Evolutionary conservation across 2,113 vertebrate species (phyloP).

Genomic region (Amphiprion ocellaris): DNA sequence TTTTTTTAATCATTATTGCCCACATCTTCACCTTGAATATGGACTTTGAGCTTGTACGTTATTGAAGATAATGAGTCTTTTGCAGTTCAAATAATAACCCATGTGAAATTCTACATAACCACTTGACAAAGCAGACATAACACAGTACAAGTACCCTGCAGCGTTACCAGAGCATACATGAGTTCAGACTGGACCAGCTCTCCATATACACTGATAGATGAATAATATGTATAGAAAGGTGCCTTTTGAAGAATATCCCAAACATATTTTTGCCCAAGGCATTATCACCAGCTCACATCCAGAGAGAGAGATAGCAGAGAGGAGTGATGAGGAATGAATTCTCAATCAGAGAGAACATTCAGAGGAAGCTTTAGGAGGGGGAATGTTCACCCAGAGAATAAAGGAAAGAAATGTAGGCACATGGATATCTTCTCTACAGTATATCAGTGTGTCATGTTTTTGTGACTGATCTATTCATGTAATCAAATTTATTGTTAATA

Average conservation of each 20-base stretch:
- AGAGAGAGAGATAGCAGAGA: conserved; percentile 25
- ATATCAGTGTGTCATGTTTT: background rate
- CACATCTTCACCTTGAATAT: no score
- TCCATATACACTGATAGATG: background rate
- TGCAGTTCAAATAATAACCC: no score
- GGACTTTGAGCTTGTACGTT: no score
- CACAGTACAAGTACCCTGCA: background rate
- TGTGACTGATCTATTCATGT: background rate
- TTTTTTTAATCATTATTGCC: no score
- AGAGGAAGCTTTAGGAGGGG: background rate
- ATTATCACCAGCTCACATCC: conserved; percentile 24
- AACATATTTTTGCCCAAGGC: conserved; percentile 50
- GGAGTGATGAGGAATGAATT: conserved; percentile 26
- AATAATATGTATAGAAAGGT: conserved; percentile 34
- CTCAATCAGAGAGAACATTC: conserved; percentile 27
- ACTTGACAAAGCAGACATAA: background rate
- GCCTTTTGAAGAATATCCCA: conserved; percentile 32
- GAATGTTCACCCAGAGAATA: background rate
- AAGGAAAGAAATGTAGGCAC: background rate
- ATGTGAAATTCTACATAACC: background rate
- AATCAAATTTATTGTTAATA: background rate
- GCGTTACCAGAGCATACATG: no score
- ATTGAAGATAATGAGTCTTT: no score
- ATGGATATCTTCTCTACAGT: background rate
- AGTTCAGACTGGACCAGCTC: conserved; percentile 2